Evolutionary conservation across 2,113 vertebrate species (phyloP).

Genomic region (Genyomyrus donnyi): DNA sequence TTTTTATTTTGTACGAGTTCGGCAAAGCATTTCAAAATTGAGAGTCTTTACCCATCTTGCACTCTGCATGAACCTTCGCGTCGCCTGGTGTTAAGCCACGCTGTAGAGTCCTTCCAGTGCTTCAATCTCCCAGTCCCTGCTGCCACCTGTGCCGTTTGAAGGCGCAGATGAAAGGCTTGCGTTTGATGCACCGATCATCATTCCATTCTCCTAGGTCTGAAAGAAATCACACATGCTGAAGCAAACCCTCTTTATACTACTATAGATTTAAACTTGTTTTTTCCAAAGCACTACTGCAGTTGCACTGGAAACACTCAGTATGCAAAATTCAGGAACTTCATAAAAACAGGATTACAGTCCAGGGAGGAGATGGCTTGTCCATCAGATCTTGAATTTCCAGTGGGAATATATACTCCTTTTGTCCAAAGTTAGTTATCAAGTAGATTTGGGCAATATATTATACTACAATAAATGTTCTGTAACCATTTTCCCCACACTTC

Average conservation of each 20-base stretch:
- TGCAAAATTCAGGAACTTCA: neutral
- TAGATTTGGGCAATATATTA: too few relatives aligned
- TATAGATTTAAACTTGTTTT: neutral
- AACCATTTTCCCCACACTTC: too few relatives aligned
- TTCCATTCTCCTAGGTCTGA: neutral
- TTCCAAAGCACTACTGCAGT: neutral
- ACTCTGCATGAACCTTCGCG: neutral
- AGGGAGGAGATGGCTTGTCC: neutral
- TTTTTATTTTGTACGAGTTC: too few relatives aligned
- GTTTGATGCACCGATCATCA: neutral
- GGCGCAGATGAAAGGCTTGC: neutral
- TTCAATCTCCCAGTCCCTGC: neutral
- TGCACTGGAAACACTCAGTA: neutral
- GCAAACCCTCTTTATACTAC: neutral
- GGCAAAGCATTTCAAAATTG: too few relatives aligned
- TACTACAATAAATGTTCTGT: too few relatives aligned
- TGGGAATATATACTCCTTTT: too few relatives aligned
- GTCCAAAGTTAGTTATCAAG: too few relatives aligned
- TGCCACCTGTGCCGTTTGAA: neutral
- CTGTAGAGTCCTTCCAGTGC: neutral
- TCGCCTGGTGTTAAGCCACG: neutral
- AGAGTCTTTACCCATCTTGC: neutral
- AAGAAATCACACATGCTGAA: neutral
- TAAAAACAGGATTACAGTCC: neutral
- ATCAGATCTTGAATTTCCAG: too few relatives aligned